phyloP scores from a whole-genome alignment of 2,797 vertebrate genomes.

The Esox lucius region DNA sequence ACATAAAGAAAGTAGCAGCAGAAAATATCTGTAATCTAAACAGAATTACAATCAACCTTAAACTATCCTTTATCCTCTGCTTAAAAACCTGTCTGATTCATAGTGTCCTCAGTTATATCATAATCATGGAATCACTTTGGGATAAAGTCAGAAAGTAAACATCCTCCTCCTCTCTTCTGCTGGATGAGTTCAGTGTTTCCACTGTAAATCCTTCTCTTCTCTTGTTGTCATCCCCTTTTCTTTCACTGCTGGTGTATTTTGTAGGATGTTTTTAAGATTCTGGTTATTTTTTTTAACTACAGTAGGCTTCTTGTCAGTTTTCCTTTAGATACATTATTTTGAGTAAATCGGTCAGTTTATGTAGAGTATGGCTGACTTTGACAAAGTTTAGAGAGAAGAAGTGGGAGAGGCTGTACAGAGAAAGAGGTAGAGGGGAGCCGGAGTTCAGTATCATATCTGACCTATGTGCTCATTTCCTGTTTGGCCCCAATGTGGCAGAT shows the following conservation, averaged over 20 bases:
- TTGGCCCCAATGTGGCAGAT: conserved; percentile 75
- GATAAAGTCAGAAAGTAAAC: conserved; percentile 72
- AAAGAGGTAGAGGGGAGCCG: neutral
- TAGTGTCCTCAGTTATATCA: conserved; percentile 50
- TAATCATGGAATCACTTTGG: conserved; percentile 50
- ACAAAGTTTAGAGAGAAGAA: neutral
- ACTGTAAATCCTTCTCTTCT: neutral
- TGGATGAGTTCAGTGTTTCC: conserved; percentile 29
- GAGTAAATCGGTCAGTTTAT: neutral
- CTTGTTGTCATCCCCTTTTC: neutral
- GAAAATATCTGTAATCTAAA: neutral
- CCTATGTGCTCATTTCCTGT: conserved; percentile 86
- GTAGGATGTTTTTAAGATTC: neutral
- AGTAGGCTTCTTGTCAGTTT: neutral
- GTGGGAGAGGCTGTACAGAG: neutral
- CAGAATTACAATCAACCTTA: conserved; percentile 19
- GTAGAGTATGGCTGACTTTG: neutral
- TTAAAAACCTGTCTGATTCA: conserved; percentile 30
- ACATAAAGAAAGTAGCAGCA: neutral
- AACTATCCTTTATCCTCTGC: conserved; percentile 20
- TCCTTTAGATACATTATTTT: neutral
- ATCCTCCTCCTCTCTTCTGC: conserved; percentile 63
- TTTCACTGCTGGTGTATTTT: neutral
- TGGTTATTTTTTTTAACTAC: neutral
- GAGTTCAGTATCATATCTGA: conserved; percentile 83